Evolutionary conservation across 1,140 invertebrate genomes (phyloP).

Genomic region (Potamilus streckersoni): DNA sequence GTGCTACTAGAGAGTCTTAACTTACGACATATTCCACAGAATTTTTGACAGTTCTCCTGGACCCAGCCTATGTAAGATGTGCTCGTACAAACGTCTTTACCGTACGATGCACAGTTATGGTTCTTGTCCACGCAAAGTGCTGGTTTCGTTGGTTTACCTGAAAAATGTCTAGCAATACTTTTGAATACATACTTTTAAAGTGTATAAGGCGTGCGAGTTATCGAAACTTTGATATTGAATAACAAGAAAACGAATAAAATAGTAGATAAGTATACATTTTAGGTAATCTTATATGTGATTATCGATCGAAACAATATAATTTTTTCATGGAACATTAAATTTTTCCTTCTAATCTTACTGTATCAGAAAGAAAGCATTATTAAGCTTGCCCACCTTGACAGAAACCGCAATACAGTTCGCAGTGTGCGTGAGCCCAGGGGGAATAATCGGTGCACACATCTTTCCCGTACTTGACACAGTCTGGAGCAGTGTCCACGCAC

Average conservation of each 20-base stretch:
- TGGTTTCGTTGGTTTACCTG: conserved; percentile 19
- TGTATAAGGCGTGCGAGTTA: no score
- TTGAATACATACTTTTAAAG: no score
- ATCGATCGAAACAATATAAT: no score
- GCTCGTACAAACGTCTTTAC: conserved; percentile 19
- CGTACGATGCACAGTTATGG: conserved; percentile 31
- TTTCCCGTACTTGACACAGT: conserved; percentile 17
- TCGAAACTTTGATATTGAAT: no score
- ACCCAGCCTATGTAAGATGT: conserved; percentile 28
- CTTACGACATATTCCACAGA: conserved; percentile 35
- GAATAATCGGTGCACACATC: conserved; percentile 26
- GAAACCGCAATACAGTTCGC: conserved; percentile 21
- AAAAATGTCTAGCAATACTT: not conserved
- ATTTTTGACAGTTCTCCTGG: conserved; percentile 30
- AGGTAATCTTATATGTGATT: no score
- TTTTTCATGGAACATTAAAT: no score
- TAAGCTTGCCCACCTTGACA: conserved; percentile 8
- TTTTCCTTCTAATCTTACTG: no score
- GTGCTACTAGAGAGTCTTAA: not conserved
- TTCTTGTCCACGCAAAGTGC: conserved; percentile 25
- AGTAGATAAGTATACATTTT: no score
- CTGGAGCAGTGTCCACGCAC: conserved; percentile 8
- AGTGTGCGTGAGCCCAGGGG: conserved; percentile 21
- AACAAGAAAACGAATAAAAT: no score
- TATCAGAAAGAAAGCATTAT: not conserved